Base-by-base conservation (phyloP, 2,888 invertebrate species). In the Apocheima hispidaria region DNA sequence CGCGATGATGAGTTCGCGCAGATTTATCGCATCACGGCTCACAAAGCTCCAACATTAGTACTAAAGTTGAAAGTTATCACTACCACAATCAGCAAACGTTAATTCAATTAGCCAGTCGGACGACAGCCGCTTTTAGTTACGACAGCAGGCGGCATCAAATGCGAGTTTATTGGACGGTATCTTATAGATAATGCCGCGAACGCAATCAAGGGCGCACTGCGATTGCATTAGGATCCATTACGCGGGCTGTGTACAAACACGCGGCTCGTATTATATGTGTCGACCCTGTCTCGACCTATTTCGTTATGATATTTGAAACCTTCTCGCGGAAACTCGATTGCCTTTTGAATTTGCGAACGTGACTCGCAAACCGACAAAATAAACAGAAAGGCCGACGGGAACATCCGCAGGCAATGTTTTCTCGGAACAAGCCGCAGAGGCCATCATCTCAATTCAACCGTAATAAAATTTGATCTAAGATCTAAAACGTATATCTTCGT, bases 201-300 rank as follows among this genome's bases (percentile, higher is more conserved):
- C 66, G 70, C 68, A 69, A 73, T 75, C 74, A 78, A 81, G 77
- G 81, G 76, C 75, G 72, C 66, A 66, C 60, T 68, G 55, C 71
- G 68, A 72, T 71, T 81, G 77, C 75, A 78, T 79, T 80, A 77
- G 52, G 59, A 63, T 73, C 68, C 74, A 80, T 81, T 78, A 75
- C 69, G 28, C 33, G 18, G 43, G 4, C 35, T 16, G 48, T 41
- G 30, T 38, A 50, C 50, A 44, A 55, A 57, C 51, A 30, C 26
- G 43, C 43, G 33, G 18, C 40, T 52, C 44, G 33, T 48, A 53
- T 33, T 57, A 54, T 40, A 54, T 40, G 30, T 52, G 49, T 49
- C 33, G 38, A 40, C 16, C 9, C 40, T 51, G 35, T 44, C 40
- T 36, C 54, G 54, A 54, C 60, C 57, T 46, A 56, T 50, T 60